These are phyloP conservation scores for Zaprionus inermis DNA, from an alignment of 1,140 invertebrate species.

Conservation along the genomic window DNA sequence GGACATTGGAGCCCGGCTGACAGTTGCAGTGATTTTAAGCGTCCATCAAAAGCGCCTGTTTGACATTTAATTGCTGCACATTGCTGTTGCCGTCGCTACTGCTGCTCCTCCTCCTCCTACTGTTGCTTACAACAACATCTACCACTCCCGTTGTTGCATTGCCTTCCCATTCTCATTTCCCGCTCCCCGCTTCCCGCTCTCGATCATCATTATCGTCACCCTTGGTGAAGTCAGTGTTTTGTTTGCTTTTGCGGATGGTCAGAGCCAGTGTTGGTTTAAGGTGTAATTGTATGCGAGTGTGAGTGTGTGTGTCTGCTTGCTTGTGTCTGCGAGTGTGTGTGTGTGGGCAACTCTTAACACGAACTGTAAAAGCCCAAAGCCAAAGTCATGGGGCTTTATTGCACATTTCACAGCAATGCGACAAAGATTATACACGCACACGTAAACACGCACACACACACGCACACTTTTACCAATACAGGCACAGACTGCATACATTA, in stretches of 20 bases:
- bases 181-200: constrained; percentile 4
- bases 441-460: constrained; percentile 19
- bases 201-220: constrained; percentile 10
- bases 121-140: constrained; percentile 16
- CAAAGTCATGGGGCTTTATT: constrained; percentile 78
- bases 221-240: constrained; percentile 27
- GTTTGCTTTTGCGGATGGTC: constrained; percentile 28
- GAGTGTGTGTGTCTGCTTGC: constrained; percentile 19
- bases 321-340: constrained; percentile 34
- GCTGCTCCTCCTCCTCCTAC: background rate
- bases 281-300: constrained; percentile 4
- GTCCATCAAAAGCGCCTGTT: constrained; percentile 78
- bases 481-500: constrained; percentile 11
- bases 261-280: constrained; percentile 31
- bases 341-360: constrained; percentile 64
- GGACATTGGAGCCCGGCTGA: constrained; percentile 52
- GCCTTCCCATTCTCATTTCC: background rate
- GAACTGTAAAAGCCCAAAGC: constrained; percentile 62
- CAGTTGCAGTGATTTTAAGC: constrained; percentile 79
- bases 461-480: background rate
- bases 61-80: constrained; percentile 80
- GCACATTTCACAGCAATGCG: constrained; percentile 78
- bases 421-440: constrained; percentile 60
- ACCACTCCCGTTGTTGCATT: background rate
- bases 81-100: constrained; percentile 50